Percentiles rank a stretch among this genome's conserved stretches.
Conservation (phyloP, 2,888 invertebrate species). For the Noctuana brunneofusca region DNA sequence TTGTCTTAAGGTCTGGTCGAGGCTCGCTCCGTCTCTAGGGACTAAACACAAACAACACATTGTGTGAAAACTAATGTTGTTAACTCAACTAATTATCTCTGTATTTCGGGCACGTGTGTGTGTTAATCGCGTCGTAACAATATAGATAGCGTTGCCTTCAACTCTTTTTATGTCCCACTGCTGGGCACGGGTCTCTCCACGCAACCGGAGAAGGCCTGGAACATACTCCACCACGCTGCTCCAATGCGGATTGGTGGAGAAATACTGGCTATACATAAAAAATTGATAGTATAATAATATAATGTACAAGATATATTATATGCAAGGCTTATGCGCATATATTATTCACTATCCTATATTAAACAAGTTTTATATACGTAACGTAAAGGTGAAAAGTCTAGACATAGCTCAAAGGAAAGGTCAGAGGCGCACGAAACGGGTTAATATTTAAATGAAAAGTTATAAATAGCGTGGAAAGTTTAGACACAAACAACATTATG, state of each 20-base stretch:
- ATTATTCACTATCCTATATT: background rate
- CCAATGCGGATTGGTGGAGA: no score
- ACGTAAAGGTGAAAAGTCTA: conserved; percentile 21
- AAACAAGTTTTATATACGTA: background rate
- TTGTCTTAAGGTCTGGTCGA: background rate
- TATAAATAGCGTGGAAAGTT: conserved; percentile 19
- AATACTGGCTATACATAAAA: background rate
- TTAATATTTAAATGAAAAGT: conserved; percentile 22
- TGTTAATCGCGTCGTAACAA: background rate
- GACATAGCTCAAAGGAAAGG: conserved; percentile 20
- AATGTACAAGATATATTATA: no score
- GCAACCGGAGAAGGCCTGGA: no score
- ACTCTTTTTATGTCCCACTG: no score
- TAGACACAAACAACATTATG: background rate
- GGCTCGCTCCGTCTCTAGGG: background rate
- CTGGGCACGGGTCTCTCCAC: no score
- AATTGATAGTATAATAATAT: background rate
- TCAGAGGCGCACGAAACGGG: conserved; percentile 6
- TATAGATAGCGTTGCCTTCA: no score
- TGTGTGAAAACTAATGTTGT: background rate
- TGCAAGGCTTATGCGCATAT: background rate
- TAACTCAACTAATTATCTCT: conserved; percentile 4
- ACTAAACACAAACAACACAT: conserved; percentile 1
- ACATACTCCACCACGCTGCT: no score
- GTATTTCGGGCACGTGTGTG: background rate